Evolutionary conservation across 2,113 vertebrate species (phyloP), one percentile per base, ranked within the genome.

Genomic region (Epinephelus moara): DNA sequence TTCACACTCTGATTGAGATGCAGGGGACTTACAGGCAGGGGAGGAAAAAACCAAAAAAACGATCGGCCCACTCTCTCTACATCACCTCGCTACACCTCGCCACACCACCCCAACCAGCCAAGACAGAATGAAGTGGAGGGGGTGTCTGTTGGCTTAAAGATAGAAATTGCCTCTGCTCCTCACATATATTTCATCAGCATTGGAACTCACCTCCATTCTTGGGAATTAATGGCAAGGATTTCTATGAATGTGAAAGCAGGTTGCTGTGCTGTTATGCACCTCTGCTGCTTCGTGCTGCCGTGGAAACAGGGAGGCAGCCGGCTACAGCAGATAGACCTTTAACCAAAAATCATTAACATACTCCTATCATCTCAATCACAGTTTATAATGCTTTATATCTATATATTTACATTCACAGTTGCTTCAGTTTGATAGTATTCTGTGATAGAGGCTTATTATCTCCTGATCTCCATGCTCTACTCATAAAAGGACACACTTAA

Each of bases 211-310:
- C 86, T 91, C 84, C 91, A 88, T 93, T 94, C 86, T 81, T 69
- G 78, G 75, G 92, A 94, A 94, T 93, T 94, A 95, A 95, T 93
- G 90, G 85, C 76, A 27, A 70, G 91, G 68, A 88, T 95, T 95
- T 94, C 95, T 93, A 95, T 96, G 95, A 95, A 95, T 95, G 92
- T 93, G 91, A 93, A 95, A 95, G 89, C 91, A 94, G 94, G 93
- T 80, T n/a, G 80, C 82, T 75, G 78, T 70, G 85, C 82, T 66
- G 86, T 77, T 77, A 49, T 78, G 79, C 84, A 40, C 71, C 73
- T 79, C 73, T 64, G 79, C 88, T 75, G 64, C 84, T 81, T 42
- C 47, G 13, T 62, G 89, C 86, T 91, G 79, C 87, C 66, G 88
- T 91, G 90, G 92, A 90, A 89, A 90, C 89, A 81, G 90, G 67